These are phyloP conservation scores for Uropetala carovei DNA, from an alignment of 2,888 invertebrate species.

Conservation along the genomic window DNA sequence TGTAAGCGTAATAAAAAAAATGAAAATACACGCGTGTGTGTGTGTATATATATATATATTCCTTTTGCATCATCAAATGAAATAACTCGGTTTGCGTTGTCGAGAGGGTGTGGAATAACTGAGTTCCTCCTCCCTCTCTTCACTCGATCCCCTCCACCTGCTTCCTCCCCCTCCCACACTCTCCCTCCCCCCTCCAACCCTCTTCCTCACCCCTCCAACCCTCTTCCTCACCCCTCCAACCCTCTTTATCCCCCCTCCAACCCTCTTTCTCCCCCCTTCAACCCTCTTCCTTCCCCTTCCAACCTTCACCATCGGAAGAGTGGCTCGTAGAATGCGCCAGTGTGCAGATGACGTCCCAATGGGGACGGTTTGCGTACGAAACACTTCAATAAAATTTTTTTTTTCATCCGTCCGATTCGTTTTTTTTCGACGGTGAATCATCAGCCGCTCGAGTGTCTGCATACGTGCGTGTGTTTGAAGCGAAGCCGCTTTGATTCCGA, in stretches of 20 bases:
- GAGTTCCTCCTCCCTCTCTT: neutral
- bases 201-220: neutral
- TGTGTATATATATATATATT: too few species aligned
- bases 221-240: neutral
- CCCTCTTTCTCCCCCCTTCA: neutral
- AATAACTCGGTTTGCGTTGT: neutral
- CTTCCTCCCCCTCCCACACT: neutral
- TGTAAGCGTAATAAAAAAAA: too few species aligned
- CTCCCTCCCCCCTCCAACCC: too few species aligned
- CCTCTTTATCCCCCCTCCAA: neutral
- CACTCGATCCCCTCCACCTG: neutral
- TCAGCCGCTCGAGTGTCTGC: neutral
- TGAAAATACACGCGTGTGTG: too few species aligned
- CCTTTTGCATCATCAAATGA: too few species aligned
- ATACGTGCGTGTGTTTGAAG: neutral
- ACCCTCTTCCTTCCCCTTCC: neutral
- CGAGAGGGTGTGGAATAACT: neutral
- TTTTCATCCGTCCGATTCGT: neutral
- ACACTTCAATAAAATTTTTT: neutral
- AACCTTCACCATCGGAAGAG: too few species aligned
- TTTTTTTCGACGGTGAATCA: neutral
- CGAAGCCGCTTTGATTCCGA: neutral
- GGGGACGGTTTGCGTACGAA: constrained; percentile 1
- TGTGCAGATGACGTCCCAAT: constrained; percentile 2
- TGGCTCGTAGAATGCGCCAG: neutral